Conservation (phyloP, 2,113 vertebrate species). For the Paramormyrops kingsleyae region DNA sequence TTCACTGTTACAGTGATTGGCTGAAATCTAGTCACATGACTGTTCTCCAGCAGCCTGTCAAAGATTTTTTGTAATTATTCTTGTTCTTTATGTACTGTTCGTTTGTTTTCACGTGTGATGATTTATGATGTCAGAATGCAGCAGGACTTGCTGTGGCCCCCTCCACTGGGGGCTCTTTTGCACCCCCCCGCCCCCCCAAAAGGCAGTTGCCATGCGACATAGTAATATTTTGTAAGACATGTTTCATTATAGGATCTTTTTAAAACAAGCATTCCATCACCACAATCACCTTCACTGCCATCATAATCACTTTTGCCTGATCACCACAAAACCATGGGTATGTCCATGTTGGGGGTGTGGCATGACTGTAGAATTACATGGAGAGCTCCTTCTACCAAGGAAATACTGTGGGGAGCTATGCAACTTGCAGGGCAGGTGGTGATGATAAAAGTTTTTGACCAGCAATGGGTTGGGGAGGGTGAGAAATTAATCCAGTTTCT, state of each 20-base stretch:
- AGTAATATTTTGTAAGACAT: neutral
- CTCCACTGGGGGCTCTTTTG: neutral
- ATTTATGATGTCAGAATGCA: neutral
- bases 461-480: neutral
- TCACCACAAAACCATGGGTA: neutral
- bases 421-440: neutral
- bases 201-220: neutral
- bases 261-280: neutral
- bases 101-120: neutral
- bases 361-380: neutral
- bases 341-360: neutral
- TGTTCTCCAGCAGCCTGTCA: neutral
- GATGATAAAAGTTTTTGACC: neutral
- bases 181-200: neutral
- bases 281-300: neutral
- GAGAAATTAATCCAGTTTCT: neutral
- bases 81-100: neutral
- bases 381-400: neutral
- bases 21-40: neutral
- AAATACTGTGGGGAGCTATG: neutral
- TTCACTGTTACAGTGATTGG: neutral
- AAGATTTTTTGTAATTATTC: neutral
- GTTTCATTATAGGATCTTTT: neutral
- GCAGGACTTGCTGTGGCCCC: neutral
- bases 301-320: neutral